Evolutionary conservation across 2,113 vertebrate species (phyloP), one percentile per base, ranked within the genome.

Genomic region (Periophthalmus modestus): DNA sequence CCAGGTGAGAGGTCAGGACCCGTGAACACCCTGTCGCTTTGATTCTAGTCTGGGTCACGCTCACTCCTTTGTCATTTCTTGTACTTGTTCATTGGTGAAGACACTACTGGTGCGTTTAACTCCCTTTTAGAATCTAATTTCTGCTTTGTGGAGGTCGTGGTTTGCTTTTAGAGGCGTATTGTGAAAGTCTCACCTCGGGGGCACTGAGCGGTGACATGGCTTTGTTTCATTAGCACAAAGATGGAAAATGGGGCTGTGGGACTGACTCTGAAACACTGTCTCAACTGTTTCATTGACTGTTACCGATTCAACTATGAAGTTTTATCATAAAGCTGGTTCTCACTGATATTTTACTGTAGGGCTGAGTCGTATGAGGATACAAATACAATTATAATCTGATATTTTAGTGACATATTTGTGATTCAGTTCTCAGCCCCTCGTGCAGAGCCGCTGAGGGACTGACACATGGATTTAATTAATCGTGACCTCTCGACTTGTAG

Each of bases 1-100:
- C 94, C 96, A 98, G 97, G 96, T 98, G 96, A 97, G 96, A 93
- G 79, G 77, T 69, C 55, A 63, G 23, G 34, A 55, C 61, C 10
- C 0, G 47, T 76, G 33, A 39, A 67, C 75, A 68, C 77, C 39
- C 71, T 46, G 46, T 61, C 52, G 71, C 34, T 65, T 14, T 39
- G 50, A 14, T 7, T n/a, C 33, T 67, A 21, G 52, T 55, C 11
- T 55, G 21, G 0, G 0, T 50, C 71, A 66, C 23, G 15, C 39
- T 43, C 23, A 3, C 23, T 68, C 23, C 57, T 24, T 58, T 24
- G 57, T 28, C 24, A 28, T 59, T 59, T 15, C 14, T 1, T 59
- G 0, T 28, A 14, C 57, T 15, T 59, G 23, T 59, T 58, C 11
- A 14, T 6, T n/a, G 61, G 61, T n/a, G 15, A 39, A 39, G 34